A percentile compares a stretch with the other conserved stretches of the same genome.
phyloP scores from a whole-genome alignment of 2,888 invertebrate genomes.

The Xylocampa areola region DNA sequence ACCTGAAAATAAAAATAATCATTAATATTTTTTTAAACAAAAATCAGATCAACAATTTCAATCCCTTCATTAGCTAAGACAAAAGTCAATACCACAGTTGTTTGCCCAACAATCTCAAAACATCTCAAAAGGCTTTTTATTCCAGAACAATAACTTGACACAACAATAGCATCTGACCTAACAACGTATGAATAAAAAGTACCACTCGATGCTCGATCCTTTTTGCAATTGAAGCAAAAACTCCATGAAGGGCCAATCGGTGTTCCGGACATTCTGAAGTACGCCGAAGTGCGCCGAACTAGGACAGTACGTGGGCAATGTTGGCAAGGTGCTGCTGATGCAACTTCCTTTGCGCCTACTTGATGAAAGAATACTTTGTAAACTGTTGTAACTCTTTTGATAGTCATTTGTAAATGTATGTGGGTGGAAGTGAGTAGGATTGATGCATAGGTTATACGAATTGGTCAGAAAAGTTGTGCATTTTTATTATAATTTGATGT shows the following conservation, averaged over 20 bases:
- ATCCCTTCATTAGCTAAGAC: slow-evolving; percentile 14
- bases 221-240: slow-evolving; percentile 63
- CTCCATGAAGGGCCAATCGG: slow-evolving; percentile 73
- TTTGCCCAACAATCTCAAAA: slow-evolving; percentile 57
- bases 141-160: slow-evolving; percentile 63
- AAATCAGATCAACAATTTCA: slow-evolving; percentile 20
- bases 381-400: slow-evolving; percentile 58
- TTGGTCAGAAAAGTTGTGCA: slow-evolving; percentile 16
- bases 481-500: no score
- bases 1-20: slow-evolving; percentile 57
- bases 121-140: slow-evolving; percentile 61
- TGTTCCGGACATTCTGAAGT: slow-evolving; percentile 53
- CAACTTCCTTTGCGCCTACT: slow-evolving; percentile 83
- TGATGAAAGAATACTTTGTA: slow-evolving; percentile 69
- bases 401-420: slow-evolving; percentile 36
- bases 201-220: slow-evolving; percentile 41
- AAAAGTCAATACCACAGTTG: slow-evolving; percentile 42
- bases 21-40: slow-evolving; percentile 36
- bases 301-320: slow-evolving; percentile 73
- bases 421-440: slow-evolving; percentile 48
- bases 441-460: slow-evolving; percentile 34
- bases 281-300: slow-evolving; percentile 58
- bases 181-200: slow-evolving; percentile 51
- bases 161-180: slow-evolving; percentile 65
- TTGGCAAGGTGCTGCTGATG: slow-evolving; percentile 76